These are phyloP conservation scores for Stenopsyche tienmushanensis DNA, from an alignment of 1,140 invertebrate genomes.

Conservation along the genomic window DNA sequence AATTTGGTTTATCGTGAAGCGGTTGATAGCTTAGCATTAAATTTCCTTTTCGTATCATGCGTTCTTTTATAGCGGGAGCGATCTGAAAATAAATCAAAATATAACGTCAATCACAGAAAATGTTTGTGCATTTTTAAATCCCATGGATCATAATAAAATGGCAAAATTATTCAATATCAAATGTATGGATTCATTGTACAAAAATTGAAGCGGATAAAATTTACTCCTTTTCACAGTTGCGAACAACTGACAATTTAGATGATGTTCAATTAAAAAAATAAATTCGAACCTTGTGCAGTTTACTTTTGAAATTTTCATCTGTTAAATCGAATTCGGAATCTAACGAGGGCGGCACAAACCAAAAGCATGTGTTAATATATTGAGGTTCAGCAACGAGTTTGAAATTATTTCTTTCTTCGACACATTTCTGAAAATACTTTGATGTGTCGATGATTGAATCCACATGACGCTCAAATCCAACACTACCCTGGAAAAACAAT, in stretches of 20 bases:
- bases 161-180: too few relatives aligned
- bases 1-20: constrained; percentile 61
- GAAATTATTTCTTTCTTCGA: constrained; percentile 50
- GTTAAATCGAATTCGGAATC: constrained; percentile 50
- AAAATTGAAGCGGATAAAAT: too few relatives aligned
- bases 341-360: constrained; percentile 61
- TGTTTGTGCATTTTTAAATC: constrained; percentile 23
- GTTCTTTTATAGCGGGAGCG: constrained; percentile 68
- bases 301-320: constrained; percentile 51
- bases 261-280: too few relatives aligned
- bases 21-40: constrained; percentile 76
- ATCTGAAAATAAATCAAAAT: constrained; percentile 60
- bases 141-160: too few relatives aligned
- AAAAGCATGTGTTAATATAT: constrained; percentile 72
- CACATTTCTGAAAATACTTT: constrained; percentile 50
- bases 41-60: constrained; percentile 66
- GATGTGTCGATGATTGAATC: constrained; percentile 56
- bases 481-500: constrained; percentile 48
- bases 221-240: too few relatives aligned
- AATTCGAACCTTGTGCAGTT: constrained; percentile 57
- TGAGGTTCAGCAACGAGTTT: constrained; percentile 58
- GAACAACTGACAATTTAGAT: too few relatives aligned
- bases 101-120: neutral
- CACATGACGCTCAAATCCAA: constrained; percentile 60
- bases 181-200: too few relatives aligned